Base-by-base conservation (phyloP, 2,888 invertebrate genomes). In the Cheilosia vulpina region DNA sequence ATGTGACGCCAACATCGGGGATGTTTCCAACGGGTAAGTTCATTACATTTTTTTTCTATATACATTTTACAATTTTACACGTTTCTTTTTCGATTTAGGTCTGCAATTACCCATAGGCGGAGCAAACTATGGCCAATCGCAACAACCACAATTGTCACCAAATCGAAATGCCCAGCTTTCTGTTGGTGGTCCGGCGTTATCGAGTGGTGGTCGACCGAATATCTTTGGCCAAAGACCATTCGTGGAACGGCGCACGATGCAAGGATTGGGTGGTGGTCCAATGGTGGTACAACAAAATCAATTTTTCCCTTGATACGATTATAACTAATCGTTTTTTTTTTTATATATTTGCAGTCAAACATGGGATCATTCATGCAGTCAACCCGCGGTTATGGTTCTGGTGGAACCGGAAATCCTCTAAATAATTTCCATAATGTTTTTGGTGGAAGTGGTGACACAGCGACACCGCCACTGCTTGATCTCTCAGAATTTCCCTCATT, bases 401-500 rank as follows among this genome's bases (percentile, higher is more conserved):
- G 93, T 89, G 93, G 93, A 89, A 93, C 93, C 91, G 93, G 94
- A 90, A 93, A 93, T 77, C 93, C 93, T 92, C 96, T 96, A 93
- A 93, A 93, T 89, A 94, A 93, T 93, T 96, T 96, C 94, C 97
- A 97, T 92, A 96, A 96, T 90, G 96, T 97, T 93, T 97, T 97
- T 92, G 95, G 95, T 90, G 95, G 95, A 84, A 95, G 94, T 90
- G 95, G 96, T 87, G 96, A 95, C 91, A 94, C 95, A 90, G 94
- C 95, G 90, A 96, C 97, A 90, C 97, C 97, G 87, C 97, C 97
- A 88, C 94, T 97, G 88, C 94, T 98, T 90, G 98, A 98, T 93
- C 95, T 97, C 89, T 97, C 97, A 91, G 98, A 98, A 93, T 98
- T 98, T 93, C 98, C 98, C 87, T 97, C 97, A 89, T 94, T 98